Conservation (phyloP, 35 echinoderm and acorn worm species). For the Holothuria glaberrima region DNA sequence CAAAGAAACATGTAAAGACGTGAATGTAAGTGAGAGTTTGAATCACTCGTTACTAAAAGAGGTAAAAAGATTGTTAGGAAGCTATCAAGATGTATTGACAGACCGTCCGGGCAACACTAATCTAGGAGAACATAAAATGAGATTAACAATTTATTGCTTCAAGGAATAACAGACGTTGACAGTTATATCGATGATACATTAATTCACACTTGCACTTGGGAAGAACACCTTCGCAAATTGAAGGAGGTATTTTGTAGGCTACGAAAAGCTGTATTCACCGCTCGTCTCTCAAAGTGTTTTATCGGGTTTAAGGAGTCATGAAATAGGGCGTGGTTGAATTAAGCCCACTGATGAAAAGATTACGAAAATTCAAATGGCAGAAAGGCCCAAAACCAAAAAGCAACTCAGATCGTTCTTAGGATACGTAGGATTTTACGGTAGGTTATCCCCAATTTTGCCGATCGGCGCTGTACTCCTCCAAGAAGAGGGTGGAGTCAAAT, state of each 20-base stretch:
- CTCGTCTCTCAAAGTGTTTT: slow-evolving; percentile 63
- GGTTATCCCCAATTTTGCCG: slow-evolving; percentile 58
- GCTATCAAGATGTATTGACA: too few relatives aligned
- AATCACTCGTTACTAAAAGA: too few relatives aligned
- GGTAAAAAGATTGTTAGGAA: too few relatives aligned
- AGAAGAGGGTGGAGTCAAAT: slow-evolving; percentile 2
- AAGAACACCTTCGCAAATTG: slow-evolving; percentile 38
- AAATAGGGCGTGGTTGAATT: background rate
- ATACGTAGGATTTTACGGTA: slow-evolving; percentile 51
- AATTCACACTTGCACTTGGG: slow-evolving; percentile 47
- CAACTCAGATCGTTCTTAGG: slow-evolving; percentile 47
- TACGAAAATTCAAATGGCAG: background rate
- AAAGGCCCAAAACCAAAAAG: slow-evolving; percentile 49
- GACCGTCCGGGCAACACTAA: too few relatives aligned
- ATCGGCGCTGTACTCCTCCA: slow-evolving; percentile 19
- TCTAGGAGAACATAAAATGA: too few relatives aligned
- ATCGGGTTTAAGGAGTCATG: background rate
- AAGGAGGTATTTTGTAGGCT: slow-evolving; percentile 46
- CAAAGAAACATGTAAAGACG: too few relatives aligned
- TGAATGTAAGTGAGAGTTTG: too few relatives aligned
- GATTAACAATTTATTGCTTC: too few relatives aligned
- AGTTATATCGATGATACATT: slow-evolving; percentile 77
- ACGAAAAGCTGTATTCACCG: slow-evolving; percentile 19
- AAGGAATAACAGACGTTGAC: background rate
- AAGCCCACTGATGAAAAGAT: background rate